Conservation (phyloP, 2,113 vertebrate species). For the Nothocercus julius region DNA sequence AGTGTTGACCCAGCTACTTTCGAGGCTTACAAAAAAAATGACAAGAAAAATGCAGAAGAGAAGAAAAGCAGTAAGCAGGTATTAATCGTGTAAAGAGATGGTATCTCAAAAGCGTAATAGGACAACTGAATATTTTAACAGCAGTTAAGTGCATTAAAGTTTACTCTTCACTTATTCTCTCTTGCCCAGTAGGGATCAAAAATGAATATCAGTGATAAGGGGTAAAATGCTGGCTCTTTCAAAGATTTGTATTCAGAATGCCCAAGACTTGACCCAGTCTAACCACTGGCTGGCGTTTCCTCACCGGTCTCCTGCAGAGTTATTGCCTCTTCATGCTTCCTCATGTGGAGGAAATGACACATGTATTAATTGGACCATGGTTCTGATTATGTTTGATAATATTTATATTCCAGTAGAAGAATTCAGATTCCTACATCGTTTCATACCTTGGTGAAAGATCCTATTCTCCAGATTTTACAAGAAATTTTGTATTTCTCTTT, state of each 20-base stretch:
- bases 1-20: constrained; percentile 85
- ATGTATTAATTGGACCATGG: background rate
- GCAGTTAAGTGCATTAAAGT: background rate
- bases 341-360: background rate
- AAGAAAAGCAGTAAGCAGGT: constrained; percentile 92
- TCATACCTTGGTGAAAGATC: background rate
- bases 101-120: background rate
- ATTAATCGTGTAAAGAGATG: background rate
- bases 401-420: background rate
- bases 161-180: background rate
- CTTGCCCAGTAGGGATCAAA: background rate
- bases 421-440: background rate
- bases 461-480: background rate
- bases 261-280: background rate
- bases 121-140: background rate
- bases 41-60: constrained; percentile 90
- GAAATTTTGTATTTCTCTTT: background rate
- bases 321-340: background rate
- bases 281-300: background rate
- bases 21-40: constrained; percentile 90
- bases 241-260: background rate
- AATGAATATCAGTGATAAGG: background rate
- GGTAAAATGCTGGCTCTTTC: background rate
- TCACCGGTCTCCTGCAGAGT: background rate
- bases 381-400: background rate